Percentiles rank a stretch among this genome's conserved stretches.
phyloP scores from a whole-genome alignment of 2,888 invertebrate species.

The Phragmatobia fuliginosa region DNA sequence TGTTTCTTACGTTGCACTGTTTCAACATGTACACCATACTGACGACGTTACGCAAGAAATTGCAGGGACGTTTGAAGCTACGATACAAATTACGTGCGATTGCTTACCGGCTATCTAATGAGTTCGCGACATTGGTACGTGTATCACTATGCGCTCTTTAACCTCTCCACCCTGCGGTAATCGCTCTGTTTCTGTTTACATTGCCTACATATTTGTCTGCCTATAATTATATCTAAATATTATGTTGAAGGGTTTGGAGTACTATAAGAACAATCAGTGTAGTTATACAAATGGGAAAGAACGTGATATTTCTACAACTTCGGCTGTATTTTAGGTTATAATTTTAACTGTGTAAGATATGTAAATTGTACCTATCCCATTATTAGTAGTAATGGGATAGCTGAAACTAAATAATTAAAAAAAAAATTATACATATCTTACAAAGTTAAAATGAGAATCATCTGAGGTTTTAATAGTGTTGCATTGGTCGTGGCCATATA shows the following conservation, averaged over 20 bases:
- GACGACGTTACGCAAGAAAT: constrained; percentile 95
- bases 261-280: not conserved
- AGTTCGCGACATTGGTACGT: constrained; percentile 81
- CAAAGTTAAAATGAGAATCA: too few species aligned
- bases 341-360: not conserved
- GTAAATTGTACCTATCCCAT: not conserved
- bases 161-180: constrained; percentile 36
- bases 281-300: not conserved
- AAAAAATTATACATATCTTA: too few species aligned
- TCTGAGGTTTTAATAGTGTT: too few species aligned
- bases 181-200: constrained; percentile 26
- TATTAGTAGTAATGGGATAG: not conserved
- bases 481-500: too few species aligned
- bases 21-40: constrained; percentile 96
- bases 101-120: constrained; percentile 81
- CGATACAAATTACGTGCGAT: constrained; percentile 87
- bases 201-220: not conserved
- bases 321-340: not conserved
- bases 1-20: constrained; percentile 95
- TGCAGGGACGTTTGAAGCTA: constrained; percentile 85
- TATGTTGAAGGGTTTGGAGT: not conserved
- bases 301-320: not conserved
- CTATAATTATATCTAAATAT: not conserved
- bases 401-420: too few species aligned
- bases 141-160: constrained; percentile 37